These are phyloP conservation scores for Danio tinwini DNA, from an alignment of 2,797 vertebrate species.

Conservation along the genomic window DNA sequence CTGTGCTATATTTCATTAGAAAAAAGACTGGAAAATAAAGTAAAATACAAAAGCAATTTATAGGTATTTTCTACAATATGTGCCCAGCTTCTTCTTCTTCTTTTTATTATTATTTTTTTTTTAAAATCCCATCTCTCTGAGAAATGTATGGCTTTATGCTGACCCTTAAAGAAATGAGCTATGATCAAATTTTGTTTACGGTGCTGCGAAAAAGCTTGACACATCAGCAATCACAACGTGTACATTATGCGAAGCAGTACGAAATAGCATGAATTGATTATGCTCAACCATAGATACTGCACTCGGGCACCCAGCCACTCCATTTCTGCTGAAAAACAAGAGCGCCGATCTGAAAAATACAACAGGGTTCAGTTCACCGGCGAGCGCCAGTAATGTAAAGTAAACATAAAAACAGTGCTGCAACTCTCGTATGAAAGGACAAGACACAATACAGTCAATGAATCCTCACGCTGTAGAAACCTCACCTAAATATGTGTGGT, in stretches of 20 bases:
- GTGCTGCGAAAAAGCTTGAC: constrained; percentile 76
- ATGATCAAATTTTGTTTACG: constrained; percentile 75
- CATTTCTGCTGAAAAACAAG: constrained; percentile 71
- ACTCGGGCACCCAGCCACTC: constrained; percentile 73
- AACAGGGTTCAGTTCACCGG: constrained; percentile 71
- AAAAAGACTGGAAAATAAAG: constrained; percentile 54
- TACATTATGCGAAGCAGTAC: constrained; percentile 80
- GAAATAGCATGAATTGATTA: constrained; percentile 82
- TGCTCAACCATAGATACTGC: constrained; percentile 78
- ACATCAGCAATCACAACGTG: constrained; percentile 81
- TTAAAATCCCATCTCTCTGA: constrained; percentile 67
- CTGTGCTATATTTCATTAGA: constrained; percentile 71
- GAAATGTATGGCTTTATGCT: constrained; percentile 82
- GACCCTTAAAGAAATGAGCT: constrained; percentile 71
- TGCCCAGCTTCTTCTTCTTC: constrained; percentile 47
- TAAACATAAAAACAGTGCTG: no score
- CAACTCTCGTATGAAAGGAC: constrained; percentile 69
- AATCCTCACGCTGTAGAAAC: constrained; percentile 58
- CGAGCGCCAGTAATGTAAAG: constrained; percentile 74
- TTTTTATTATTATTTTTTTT: constrained; percentile 64
- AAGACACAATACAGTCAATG: constrained; percentile 70
- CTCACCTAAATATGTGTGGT: constrained; percentile 40
- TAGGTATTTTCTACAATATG: constrained; percentile 64
- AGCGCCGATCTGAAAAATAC: constrained; percentile 66
- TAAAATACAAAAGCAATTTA: constrained; percentile 66